These are phyloP conservation scores for human (Homo sapiens) DNA, from an alignment of 2,113 vertebrate genomes.

Conservation along the genomic window DNA sequence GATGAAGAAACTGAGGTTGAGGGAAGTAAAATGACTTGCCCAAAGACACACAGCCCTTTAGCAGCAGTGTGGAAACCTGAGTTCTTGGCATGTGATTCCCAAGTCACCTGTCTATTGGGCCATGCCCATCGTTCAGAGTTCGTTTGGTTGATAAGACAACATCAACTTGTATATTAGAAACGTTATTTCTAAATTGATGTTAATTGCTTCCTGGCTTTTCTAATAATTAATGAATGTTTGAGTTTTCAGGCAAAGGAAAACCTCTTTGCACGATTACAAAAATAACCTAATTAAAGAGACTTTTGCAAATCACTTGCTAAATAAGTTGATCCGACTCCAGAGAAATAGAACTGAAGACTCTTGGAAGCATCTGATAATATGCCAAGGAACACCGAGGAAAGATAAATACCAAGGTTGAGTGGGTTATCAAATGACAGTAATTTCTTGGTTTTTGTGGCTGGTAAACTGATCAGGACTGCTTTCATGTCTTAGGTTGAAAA, in stretches of 20 bases:
- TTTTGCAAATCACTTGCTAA: background rate
- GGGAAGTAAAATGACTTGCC: background rate
- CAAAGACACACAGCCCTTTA: background rate
- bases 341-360: background rate
- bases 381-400: background rate
- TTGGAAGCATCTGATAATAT: background rate
- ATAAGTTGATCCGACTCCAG: background rate
- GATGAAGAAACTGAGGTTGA: background rate
- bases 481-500: background rate
- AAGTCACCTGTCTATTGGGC: background rate
- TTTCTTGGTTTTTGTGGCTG: background rate
- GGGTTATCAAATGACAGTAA: background rate
- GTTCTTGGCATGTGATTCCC: background rate
- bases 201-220: constrained; percentile 25
- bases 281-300: background rate
- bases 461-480: background rate
- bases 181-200: background rate
- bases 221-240: background rate
- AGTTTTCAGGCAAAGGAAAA: constrained; percentile 12
- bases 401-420: background rate
- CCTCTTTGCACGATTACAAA: background rate
- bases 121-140: background rate
- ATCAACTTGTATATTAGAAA: background rate
- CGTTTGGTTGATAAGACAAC: background rate
- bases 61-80: background rate